phyloP scores from a whole-genome alignment of 2,113 vertebrate genomes.

The Mirza zaza region DNA sequence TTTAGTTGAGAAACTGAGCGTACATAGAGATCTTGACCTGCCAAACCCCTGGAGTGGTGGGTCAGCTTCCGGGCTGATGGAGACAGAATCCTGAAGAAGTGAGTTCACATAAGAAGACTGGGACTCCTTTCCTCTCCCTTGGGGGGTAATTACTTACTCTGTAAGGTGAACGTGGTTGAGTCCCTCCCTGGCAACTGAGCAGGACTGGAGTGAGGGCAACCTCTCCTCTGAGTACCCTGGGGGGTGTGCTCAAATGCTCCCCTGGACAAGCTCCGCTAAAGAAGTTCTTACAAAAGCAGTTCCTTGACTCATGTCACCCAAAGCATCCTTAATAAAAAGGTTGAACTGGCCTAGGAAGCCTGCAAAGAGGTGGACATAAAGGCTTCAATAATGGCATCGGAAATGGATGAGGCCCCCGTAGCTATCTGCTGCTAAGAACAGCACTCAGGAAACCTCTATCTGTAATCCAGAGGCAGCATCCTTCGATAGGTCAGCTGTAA shows the following conservation, averaged over 20 bases:
- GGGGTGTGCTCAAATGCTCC: neutral
- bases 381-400: neutral
- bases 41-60: neutral
- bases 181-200: neutral
- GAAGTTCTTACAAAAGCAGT: neutral
- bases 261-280: neutral
- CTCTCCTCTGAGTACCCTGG: neutral
- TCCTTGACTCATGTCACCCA: neutral
- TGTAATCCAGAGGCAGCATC: neutral
- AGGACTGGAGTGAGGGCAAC: neutral
- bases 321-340: neutral
- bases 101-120: neutral
- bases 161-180: neutral
- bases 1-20: neutral
- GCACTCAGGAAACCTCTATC: neutral
- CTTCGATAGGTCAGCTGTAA: neutral
- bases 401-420: neutral
- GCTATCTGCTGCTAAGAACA: neutral
- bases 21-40: neutral
- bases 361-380: neutral
- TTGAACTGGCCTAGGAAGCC: neutral
- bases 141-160: neutral
- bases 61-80: neutral
- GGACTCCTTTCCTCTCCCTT: neutral
- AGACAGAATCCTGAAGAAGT: neutral